Evolutionary conservation across 2,113 vertebrate genomes (phyloP).

Genomic region (Psettodes erumei): DNA sequence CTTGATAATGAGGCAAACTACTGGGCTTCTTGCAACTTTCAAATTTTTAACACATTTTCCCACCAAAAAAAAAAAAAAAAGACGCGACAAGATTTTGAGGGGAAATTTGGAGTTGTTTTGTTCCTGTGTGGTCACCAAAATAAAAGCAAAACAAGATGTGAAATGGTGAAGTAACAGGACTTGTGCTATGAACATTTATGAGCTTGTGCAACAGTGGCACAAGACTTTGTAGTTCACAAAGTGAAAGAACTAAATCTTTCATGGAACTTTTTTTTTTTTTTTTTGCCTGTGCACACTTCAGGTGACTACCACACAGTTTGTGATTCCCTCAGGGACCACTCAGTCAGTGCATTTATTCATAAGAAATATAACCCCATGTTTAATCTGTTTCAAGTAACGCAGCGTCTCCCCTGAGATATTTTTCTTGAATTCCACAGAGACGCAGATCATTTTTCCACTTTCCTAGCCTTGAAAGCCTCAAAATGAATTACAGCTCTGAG

Average conservation of each 20-base stretch:
- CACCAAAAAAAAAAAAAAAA: neutral
- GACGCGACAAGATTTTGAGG: neutral
- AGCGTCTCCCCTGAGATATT: neutral
- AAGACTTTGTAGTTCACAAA: neutral
- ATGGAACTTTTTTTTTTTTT: neutral
- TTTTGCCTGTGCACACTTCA: neutral
- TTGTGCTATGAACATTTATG: neutral
- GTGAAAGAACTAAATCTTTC: neutral
- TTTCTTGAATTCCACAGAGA: neutral
- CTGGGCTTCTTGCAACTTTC: neutral
- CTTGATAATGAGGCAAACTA: constrained; percentile 33
- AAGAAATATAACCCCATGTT: neutral
- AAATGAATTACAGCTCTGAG: neutral
- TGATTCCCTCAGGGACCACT: neutral
- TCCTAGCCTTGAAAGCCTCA: neutral
- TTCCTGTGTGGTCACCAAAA: neutral
- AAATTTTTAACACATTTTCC: constrained; percentile 4
- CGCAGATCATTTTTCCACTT: neutral
- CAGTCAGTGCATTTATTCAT: neutral
- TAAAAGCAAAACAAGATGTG: constrained; percentile 40
- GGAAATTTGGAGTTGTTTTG: neutral
- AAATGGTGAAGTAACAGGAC: constrained; percentile 1
- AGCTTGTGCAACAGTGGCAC: constrained; percentile 19
- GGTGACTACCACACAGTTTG: neutral
- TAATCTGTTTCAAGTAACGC: neutral